Evolutionary conservation across 2,797 vertebrate species (phyloP).

Genomic region (Xyrichtys novacula): DNA sequence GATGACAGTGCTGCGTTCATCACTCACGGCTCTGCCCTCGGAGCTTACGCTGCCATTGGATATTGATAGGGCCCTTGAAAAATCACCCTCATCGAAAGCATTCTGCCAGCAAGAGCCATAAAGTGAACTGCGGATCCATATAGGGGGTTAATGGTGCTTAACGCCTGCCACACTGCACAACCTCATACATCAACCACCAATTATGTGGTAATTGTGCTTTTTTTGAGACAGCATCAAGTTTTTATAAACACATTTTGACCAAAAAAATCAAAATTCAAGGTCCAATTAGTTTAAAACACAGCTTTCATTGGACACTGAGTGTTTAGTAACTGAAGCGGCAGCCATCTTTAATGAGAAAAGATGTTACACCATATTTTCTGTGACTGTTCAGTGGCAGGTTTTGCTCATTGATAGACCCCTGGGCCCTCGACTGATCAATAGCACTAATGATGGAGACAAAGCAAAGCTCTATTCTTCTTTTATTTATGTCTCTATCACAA

Average conservation of each 20-base stretch:
- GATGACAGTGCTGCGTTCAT: slow-evolving; percentile 68
- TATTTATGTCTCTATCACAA: slow-evolving; percentile 8
- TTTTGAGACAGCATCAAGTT: slow-evolving; percentile 36
- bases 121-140: slow-evolving; percentile 70
- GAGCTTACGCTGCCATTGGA: slow-evolving; percentile 68
- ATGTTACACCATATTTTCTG: neutral
- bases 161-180: slow-evolving; percentile 53
- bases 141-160: slow-evolving; percentile 75
- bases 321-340: slow-evolving; percentile 6
- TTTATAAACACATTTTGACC: slow-evolving; percentile 40
- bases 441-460: slow-evolving; percentile 7
- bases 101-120: slow-evolving; percentile 73
- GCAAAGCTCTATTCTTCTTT: neutral
- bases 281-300: neutral
- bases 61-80: slow-evolving; percentile 77
- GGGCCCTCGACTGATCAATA: slow-evolving; percentile 4
- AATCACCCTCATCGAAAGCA: slow-evolving; percentile 70
- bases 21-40: slow-evolving; percentile 67
- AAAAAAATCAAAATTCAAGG: neutral
- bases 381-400: slow-evolving; percentile 13
- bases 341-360: slow-evolving; percentile 2
- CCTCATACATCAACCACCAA: slow-evolving; percentile 70
- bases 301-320: slow-evolving; percentile 12
- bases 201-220: slow-evolving; percentile 59
- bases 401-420: neutral